Evolutionary conservation across 2,113 vertebrate species (phyloP).

Genomic region (Eurypyga helias): DNA sequence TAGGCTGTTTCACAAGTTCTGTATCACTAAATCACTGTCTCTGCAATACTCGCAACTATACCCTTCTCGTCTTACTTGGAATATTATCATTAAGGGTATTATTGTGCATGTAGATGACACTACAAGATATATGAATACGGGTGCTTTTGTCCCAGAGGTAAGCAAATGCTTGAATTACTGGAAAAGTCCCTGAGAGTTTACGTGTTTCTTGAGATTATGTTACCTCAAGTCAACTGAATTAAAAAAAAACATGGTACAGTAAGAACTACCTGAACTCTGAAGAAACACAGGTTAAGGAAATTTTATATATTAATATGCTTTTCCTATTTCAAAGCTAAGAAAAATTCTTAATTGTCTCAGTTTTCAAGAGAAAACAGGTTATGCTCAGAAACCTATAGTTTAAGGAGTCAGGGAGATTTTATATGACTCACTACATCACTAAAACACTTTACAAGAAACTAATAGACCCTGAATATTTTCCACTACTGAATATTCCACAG

Average conservation of each 20-base stretch:
- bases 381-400: not conserved
- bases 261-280: not conserved
- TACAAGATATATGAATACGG: not conserved
- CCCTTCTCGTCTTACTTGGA: not conserved
- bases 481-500: not conserved
- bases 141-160: not conserved
- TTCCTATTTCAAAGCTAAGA: not conserved
- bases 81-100: not conserved
- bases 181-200: not conserved
- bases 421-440: not conserved
- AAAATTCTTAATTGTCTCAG: not conserved
- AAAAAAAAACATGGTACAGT: not conserved
- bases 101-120: not conserved
- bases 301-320: not conserved
- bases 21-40: not conserved
- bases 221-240: not conserved
- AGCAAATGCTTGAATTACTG: not conserved
- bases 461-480: not conserved
- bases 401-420: not conserved
- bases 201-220: not conserved
- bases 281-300: not conserved
- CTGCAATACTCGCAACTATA: not conserved
- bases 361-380: not conserved
- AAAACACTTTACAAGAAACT: not conserved
- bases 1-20: not conserved